Base-by-base conservation (phyloP, 2,113 vertebrate genomes). In the Mellivora capensis region DNA sequence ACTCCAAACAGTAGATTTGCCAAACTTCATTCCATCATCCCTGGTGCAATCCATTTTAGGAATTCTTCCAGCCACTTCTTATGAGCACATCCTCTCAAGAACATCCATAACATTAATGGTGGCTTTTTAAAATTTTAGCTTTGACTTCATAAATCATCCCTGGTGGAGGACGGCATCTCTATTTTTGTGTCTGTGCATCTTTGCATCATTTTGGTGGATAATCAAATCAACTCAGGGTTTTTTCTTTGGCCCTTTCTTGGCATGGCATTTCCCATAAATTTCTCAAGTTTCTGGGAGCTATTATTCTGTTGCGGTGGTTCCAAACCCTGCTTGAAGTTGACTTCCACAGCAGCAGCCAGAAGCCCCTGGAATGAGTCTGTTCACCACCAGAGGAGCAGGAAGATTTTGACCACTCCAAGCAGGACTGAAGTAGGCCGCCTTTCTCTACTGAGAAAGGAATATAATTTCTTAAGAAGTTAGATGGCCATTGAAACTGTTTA, bases 211-310 rank as follows among this genome's bases (percentile, higher is more conserved):
- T 93, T 39, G 39, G 57, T 87, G 61, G 81, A 74, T 96, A 25
- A 21, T 90, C 39, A 87, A 87, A 49, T 79, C 20, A 93, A 61
- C 34, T 88, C 18, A 76, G 25, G 5, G 4, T 47, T 87, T 95
- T 80, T 67, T 72, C 59, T 72, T 95, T 79, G 62, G 4, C 47
- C 59, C 23, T 62, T 47, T 18, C 3, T 89, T 91, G 77, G 86
- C 82, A 57, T 76, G 31, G 34, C 49, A 47, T 76, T 94, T 83
- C 21, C 20, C 39, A 72, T 47, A 90, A 29, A 64, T 82, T 87
- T 98, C 67, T 90, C 77, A 61, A 25, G 59, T 79, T 95, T 95
- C 79, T 83, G 84, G 80, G 80, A 91, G 71, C 44, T 59, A 11
- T 85, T 89, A 77, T 61, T 44, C 4, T 62, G 15, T 87, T 88